A percentile compares a stretch with the other conserved stretches of the same genome.
These are phyloP conservation scores for Glossophaga mutica DNA, from an alignment of 2,797 vertebrate genomes.

Conservation along the genomic window DNA sequence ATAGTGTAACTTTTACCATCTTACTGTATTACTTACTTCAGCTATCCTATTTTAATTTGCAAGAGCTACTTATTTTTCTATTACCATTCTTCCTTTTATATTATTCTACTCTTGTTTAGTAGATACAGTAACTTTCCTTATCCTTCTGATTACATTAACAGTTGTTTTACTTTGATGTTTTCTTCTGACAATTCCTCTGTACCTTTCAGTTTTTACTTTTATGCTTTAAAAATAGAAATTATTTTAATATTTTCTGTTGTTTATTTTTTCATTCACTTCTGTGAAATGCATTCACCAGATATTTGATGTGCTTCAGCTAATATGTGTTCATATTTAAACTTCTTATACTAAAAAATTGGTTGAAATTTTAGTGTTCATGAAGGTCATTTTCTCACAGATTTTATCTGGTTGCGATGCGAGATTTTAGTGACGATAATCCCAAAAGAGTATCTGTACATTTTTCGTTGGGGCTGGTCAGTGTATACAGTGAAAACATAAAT, in stretches of 20 bases:
- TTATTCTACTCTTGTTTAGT: neutral
- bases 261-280: slow-evolving; percentile 1
- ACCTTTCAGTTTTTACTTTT: neutral
- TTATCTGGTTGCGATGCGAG: neutral
- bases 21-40: slow-evolving; percentile 38
- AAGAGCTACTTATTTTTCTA: neutral
- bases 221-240: neutral
- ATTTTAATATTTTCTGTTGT: neutral
- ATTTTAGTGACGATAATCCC: neutral
- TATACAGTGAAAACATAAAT: neutral
- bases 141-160: neutral
- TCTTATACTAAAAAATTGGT: neutral
- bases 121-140: neutral
- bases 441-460: neutral
- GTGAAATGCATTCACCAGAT: neutral
- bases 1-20: neutral
- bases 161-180: neutral
- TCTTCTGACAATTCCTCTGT: neutral
- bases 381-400: neutral
- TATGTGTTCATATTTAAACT: neutral
- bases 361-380: neutral
- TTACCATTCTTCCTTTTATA: neutral
- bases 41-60: neutral
- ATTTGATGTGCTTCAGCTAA: neutral
- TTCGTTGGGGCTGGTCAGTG: neutral